These are phyloP conservation scores for Muscina levida DNA, from an alignment of 2,888 invertebrate species.

Conservation along the genomic window DNA sequence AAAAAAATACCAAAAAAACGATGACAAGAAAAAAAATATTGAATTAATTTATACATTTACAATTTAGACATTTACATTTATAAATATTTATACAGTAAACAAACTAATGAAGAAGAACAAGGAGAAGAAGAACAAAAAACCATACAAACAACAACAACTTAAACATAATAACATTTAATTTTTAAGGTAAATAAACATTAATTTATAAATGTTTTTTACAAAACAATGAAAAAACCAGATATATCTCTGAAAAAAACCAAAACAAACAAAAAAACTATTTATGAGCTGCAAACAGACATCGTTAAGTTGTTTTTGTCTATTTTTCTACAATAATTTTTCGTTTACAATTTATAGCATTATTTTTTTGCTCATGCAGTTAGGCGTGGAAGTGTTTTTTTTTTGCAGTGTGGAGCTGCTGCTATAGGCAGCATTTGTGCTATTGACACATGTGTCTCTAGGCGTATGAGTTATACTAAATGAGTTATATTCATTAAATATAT, in stretches of 20 bases:
- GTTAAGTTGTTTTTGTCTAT: too few species aligned
- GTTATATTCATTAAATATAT: too few species aligned
- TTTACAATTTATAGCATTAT: too few species aligned
- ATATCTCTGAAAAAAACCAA: conserved; percentile 20
- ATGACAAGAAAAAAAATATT: conserved; percentile 60
- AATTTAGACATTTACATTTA: conserved; percentile 73
- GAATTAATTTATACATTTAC: conserved; percentile 75
- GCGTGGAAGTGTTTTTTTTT: too few species aligned
- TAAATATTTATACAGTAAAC: conserved; percentile 67
- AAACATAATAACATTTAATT: conserved; percentile 41
- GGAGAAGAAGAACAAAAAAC: conserved; percentile 40
- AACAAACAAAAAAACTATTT: conserved; percentile 2
- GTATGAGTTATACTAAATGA: too few species aligned
- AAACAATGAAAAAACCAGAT: conserved; percentile 40
- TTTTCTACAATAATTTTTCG: too few species aligned
- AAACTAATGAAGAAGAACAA: conserved; percentile 32
- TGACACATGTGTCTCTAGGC: too few species aligned
- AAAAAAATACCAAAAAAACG: conserved; percentile 60
- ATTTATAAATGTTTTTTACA: conserved; percentile 68
- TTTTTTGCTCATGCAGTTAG: too few species aligned
- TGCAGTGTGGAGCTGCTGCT: too few species aligned
- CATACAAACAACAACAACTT: not conserved
- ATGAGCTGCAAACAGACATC: too few species aligned
- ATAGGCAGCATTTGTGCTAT: too few species aligned
- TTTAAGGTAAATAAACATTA: conserved; percentile 61